Conservation (phyloP, 1,140 invertebrate genomes). For the Wasmannia auropunctata region DNA sequence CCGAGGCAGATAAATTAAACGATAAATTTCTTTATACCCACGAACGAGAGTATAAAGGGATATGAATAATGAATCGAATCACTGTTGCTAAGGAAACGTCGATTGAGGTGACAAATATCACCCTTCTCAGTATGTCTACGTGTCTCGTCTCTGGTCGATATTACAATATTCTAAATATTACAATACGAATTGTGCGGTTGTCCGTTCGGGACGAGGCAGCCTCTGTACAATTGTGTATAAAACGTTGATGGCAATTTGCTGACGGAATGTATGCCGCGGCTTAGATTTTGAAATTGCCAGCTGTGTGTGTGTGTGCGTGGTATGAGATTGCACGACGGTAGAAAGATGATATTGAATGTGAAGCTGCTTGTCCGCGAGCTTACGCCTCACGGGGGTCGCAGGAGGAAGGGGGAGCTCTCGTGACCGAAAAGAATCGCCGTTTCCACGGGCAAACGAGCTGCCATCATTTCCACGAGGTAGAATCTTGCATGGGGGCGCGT, state of each 20-base stretch:
- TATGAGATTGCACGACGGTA: slow-evolving; percentile 39
- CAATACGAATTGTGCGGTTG: neutral
- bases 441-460: slow-evolving; percentile 45
- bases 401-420: slow-evolving; percentile 6
- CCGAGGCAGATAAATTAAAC: neutral
- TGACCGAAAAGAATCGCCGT: slow-evolving; percentile 58
- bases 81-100: neutral
- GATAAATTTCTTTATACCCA: neutral
- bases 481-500: slow-evolving; percentile 46
- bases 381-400: slow-evolving; percentile 30
- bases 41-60: too few species aligned
- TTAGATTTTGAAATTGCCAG: slow-evolving; percentile 50
- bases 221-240: slow-evolving; percentile 13
- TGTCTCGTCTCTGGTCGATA: neutral
- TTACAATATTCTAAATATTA: neutral
- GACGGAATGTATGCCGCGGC: slow-evolving; percentile 23
- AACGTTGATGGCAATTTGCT: slow-evolving; percentile 34
- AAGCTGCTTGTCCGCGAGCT: slow-evolving; percentile 54
- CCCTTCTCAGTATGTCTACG: neutral
- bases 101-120: neutral
- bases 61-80: neutral
- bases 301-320: too few species aligned
- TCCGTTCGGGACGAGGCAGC: neutral
- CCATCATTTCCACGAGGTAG: slow-evolving; percentile 51
- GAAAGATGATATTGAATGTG: slow-evolving; percentile 48